These are phyloP conservation scores for Leptodactylus fallax DNA, from an alignment of 2,797 vertebrate species.

Conservation along the genomic window DNA sequence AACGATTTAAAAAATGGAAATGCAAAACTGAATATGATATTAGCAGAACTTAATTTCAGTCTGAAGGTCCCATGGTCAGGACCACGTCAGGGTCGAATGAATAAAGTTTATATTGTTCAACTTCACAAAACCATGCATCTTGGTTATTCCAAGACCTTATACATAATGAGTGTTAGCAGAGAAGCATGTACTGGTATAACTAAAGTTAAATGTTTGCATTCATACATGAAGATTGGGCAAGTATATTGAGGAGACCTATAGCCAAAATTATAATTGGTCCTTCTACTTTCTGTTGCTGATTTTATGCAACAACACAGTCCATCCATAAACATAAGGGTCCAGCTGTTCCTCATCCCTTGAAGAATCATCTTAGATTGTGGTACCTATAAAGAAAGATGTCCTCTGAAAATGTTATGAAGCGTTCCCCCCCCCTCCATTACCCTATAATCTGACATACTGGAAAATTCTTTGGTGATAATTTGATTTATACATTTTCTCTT, in stretches of 20 bases:
- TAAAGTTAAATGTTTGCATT: neutral
- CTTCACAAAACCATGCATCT: neutral
- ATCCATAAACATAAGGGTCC: neutral
- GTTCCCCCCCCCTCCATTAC: no score
- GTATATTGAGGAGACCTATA: neutral
- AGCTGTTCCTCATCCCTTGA: neutral
- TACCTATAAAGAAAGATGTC: no score
- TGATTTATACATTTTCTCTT: no score
- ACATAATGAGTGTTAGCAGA: neutral
- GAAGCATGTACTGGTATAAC: neutral
- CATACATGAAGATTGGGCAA: neutral
- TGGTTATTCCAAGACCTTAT: neutral
- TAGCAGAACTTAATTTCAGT: constrained; percentile 4
- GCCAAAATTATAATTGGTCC: neutral
- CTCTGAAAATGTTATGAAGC: no score
- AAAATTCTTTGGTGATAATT: no score
- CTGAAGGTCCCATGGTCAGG: neutral
- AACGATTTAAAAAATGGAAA: constrained; percentile 22
- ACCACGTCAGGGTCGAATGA: neutral
- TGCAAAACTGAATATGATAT: constrained; percentile 13
- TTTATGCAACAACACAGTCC: neutral
- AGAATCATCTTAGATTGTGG: no score
- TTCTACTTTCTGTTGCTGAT: neutral
- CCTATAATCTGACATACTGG: no score
- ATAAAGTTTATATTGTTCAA: neutral